Evolutionary conservation across 2,113 vertebrate species (phyloP), one percentile per base, ranked within the genome.

Genomic region (Antigone vipio): DNA sequence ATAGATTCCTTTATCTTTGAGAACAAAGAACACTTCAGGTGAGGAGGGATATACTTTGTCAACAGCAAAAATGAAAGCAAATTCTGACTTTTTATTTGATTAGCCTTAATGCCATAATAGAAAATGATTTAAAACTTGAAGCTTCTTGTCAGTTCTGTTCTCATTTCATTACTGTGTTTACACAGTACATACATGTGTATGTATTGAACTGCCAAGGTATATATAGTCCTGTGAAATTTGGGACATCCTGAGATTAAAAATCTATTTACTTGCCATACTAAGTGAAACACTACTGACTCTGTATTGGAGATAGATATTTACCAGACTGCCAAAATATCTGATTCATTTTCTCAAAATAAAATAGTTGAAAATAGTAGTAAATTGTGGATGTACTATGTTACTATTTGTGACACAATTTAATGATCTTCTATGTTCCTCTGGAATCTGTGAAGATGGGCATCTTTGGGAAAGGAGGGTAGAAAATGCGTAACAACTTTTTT

Each of bases 141-240:
- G 27, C 5, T 59, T 45, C 11, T 68, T 40, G 18, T 47, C 47
- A 11, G 17, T 75, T 79, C 24, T 38, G 7, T 44, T 89, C 40
- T 9, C 2, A 5, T 86, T 66, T 73, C 11, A 7, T 78, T 45
- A 42, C 5, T 58, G 15, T 32, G 15, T 69, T 82, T 74, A 59
- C 0, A 1, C n/a, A n/a, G n/a, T n/a, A n/a, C n/a, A n/a, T n/a
- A n/a, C 9, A 3, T 64, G 11, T 13, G 9, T 68, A 24, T 44
- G 4, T 45, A 29, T 55, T 59, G 18, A 85, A 55, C n/a, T 73
- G 63, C 9, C 45, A 69, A 30, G 4, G 5, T 19, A 17, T 7
- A 15, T 2, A 4, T 9, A 60, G 9, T 45, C 26, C 32, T 59
- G 29, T 56, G 52, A 74, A 75, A 68, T 73, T 47, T 1, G 2